phyloP scores from a whole-genome alignment of 2,797 vertebrate genomes.

The Cyclopterus lumpus region DNA sequence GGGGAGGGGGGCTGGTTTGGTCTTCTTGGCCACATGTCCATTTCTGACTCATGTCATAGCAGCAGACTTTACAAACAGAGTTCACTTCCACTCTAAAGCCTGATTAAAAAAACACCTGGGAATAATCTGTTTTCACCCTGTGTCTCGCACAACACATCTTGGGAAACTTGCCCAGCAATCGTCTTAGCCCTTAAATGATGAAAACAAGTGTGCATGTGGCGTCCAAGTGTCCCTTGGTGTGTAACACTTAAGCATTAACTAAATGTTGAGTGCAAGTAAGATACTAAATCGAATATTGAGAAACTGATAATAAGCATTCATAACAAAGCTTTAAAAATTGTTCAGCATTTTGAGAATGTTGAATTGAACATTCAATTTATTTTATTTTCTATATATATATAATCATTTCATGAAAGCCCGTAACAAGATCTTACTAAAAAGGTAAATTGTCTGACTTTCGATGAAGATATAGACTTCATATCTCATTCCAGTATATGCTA shows the following conservation, averaged over 20 bases:
- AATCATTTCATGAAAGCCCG: neutral
- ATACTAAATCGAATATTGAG: neutral
- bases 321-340: neutral
- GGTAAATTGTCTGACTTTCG: neutral
- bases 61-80: constrained; percentile 48
- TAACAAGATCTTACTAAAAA: fast-evolving
- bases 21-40: constrained; percentile 72
- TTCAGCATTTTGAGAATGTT: neutral
- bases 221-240: constrained; percentile 6
- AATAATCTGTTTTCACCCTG: constrained; percentile 56
- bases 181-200: constrained; percentile 50
- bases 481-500: neutral
- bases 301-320: neutral
- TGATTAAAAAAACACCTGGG: constrained; percentile 73
- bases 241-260: constrained; percentile 10
- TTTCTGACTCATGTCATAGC: constrained; percentile 71
- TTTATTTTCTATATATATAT: neutral
- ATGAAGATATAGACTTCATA: neutral
- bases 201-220: constrained; percentile 35
- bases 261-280: neutral
- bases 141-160: constrained; percentile 27
- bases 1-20: constrained; percentile 1
- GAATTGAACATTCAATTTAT: neutral
- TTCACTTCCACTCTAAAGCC: constrained; percentile 54
- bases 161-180: constrained; percentile 54